A percentile compares a stretch with the other conserved stretches of the same genome.
These are phyloP conservation scores for Sesia apiformis DNA, from an alignment of 2,888 invertebrate genomes.

Conservation along the genomic window DNA sequence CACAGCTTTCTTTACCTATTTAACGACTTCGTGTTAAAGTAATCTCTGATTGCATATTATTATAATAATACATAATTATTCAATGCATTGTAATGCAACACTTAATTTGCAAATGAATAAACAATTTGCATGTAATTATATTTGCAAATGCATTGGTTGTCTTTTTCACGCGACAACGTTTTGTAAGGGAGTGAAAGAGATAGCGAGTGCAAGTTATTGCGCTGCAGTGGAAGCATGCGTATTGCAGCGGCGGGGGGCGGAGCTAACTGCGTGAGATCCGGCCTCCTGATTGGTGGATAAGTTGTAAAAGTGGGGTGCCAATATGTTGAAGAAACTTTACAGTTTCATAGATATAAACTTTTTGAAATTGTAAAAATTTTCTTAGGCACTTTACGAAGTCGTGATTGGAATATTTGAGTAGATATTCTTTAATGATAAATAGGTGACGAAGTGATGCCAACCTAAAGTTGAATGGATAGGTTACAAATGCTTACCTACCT, in stretches of 20 bases:
- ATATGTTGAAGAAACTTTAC: slow-evolving; percentile 42
- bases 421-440: too few species aligned
- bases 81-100: slow-evolving; percentile 38
- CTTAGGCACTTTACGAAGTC: slow-evolving; percentile 25
- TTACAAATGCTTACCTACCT: too few species aligned
- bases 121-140: slow-evolving; percentile 65
- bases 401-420: slow-evolving; percentile 25
- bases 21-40: slow-evolving; percentile 6
- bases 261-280: slow-evolving; percentile 43
- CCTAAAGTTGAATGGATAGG: too few species aligned
- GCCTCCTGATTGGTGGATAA: slow-evolving; percentile 44
- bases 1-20: slow-evolving; percentile 19
- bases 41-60: slow-evolving; percentile 28
- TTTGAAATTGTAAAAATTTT: slow-evolving; percentile 34
- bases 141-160: slow-evolving; percentile 36
- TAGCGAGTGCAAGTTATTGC: slow-evolving; percentile 25
- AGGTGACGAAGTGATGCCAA: too few species aligned
- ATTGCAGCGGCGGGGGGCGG: slow-evolving; percentile 61
- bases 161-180: slow-evolving; percentile 23
- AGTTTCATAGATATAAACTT: slow-evolving; percentile 57
- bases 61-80: slow-evolving; percentile 64
- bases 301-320: slow-evolving; percentile 52
- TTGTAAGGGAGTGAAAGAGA: slow-evolving; percentile 38
- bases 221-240: slow-evolving; percentile 60
- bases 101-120: slow-evolving; percentile 66